Evolutionary conservation across 2,113 vertebrate species (phyloP), one percentile per base, ranked within the genome.

Genomic region (Eubucco bourcierii): DNA sequence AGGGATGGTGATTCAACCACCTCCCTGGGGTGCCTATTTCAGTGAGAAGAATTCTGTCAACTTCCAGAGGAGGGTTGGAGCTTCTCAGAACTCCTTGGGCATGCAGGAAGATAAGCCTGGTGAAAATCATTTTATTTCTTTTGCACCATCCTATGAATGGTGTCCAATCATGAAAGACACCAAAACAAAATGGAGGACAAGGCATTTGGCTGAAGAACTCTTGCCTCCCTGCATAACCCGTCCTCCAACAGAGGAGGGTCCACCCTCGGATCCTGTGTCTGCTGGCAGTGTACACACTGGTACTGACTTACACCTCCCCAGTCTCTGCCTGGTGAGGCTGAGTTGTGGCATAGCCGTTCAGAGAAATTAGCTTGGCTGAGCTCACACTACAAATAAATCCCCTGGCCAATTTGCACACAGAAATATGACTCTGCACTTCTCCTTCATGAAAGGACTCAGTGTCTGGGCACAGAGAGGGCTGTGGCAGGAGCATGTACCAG

Each of bases 361-460:
- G 78, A 96, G 81, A 86, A 94, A 94, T 19, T 29, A 83, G 86
- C 71, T 28, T 46, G 79, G 84, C 90, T 15, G 17, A 88, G 74
- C 71, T 64, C 44, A 58, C 71, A 28, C 89, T 87, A 79, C 93
- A 96, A 95, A 97, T 80, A 95, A 95, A 91, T 78, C 60, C 55
- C 55, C 44, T 1, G 18, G 92, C 94, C 94, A 95, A 88, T 94
- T 37, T 87, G 90, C 75, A 58, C 89, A 96, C 94, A 92, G 90
- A 91, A 87, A 96, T 70, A 67, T 96, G 96, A 97, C 96, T 97
- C 96, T 95, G 96, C 97, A 73, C 3, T 94, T 94, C 90, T 85
- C 53, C 27, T 70, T 82, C 67, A 61, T 98, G 97, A 98, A 98
- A 98, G 94, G 81, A 47, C 58, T 68, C 82, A 80, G 84, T 98